Conservation (phyloP, 2,888 invertebrate genomes). For the Actias luna region DNA sequence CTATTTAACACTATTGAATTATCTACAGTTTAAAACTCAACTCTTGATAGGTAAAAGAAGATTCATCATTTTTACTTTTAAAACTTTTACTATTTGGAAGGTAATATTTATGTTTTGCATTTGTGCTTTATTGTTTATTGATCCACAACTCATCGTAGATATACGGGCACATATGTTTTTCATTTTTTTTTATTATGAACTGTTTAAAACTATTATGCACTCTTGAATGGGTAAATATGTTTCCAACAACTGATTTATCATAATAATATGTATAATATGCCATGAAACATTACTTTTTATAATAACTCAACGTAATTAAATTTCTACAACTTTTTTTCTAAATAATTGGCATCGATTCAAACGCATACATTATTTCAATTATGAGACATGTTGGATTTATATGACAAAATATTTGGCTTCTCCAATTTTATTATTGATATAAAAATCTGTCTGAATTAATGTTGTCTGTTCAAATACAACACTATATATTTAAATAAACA, state of each 20-base stretch:
- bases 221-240: too few species aligned
- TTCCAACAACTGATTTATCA: neutral
- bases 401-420: conserved; percentile 5
- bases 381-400: conserved; percentile 4
- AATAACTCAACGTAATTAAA: neutral
- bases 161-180: too few species aligned
- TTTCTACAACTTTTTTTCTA: neutral
- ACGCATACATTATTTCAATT: neutral
- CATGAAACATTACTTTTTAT: neutral
- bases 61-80: too few species aligned
- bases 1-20: too few species aligned
- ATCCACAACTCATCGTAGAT: too few species aligned
- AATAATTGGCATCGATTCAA: conserved; percentile 12
- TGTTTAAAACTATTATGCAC: too few species aligned
- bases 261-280: neutral
- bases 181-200: too few species aligned
- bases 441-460: conserved; percentile 2
- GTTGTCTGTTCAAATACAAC: neutral
- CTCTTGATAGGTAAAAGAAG: too few species aligned
- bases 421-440: neutral
- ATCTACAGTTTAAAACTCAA: too few species aligned
- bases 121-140: too few species aligned
- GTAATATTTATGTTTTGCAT: too few species aligned
- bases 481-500: neutral
- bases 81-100: too few species aligned